Percentiles rank a stretch among this genome's conserved stretches.
These are phyloP conservation scores for Gisinianus flammeolus DNA, from an alignment of 2,888 invertebrate genomes.

Conservation along the genomic window DNA sequence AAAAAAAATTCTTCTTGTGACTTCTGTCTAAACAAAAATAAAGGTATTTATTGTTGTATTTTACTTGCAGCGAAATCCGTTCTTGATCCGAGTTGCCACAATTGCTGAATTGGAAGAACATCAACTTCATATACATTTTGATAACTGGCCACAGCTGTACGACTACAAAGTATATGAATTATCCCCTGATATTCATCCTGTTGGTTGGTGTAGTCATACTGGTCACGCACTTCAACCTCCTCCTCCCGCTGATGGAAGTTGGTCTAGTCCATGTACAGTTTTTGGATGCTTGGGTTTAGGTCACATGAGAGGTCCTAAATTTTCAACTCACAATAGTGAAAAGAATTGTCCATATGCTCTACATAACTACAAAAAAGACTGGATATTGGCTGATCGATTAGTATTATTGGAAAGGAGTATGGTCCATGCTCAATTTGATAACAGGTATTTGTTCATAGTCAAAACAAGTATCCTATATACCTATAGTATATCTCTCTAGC, in stretches of 20 bases:
- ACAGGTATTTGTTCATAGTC: constrained; percentile 36
- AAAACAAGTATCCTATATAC: too few species aligned
- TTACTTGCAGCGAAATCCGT: constrained; percentile 66
- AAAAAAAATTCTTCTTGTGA: too few species aligned
- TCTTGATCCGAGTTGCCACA: constrained; percentile 83
- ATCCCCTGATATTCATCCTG: constrained; percentile 86
- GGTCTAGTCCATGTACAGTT: constrained; percentile 43
- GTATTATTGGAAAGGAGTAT: constrained; percentile 38
- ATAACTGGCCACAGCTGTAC: constrained; percentile 85
- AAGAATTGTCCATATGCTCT: constrained; percentile 77
- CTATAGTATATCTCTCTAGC: too few species aligned
- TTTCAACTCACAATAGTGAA: constrained; percentile 74
- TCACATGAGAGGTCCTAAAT: constrained; percentile 80
- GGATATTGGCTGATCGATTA: constrained; percentile 65
- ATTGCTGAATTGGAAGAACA: constrained; percentile 76
- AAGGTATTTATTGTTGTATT: background rate
- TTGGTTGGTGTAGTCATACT: constrained; percentile 77
- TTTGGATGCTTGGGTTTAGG: constrained; percentile 80
- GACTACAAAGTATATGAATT: constrained; percentile 92
- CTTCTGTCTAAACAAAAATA: too few species aligned
- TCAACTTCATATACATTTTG: constrained; percentile 79
- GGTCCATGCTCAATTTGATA: constrained; percentile 28
- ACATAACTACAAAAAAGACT: constrained; percentile 66
- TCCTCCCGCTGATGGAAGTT: constrained; percentile 34
- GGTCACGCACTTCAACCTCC: constrained; percentile 47